Percentiles rank a stretch among this genome's conserved stretches.
These are phyloP conservation scores for Axinella damicornis DNA, from an alignment of 37 sponge, comb jelly and placozoan genomes.

Conservation along the genomic window DNA sequence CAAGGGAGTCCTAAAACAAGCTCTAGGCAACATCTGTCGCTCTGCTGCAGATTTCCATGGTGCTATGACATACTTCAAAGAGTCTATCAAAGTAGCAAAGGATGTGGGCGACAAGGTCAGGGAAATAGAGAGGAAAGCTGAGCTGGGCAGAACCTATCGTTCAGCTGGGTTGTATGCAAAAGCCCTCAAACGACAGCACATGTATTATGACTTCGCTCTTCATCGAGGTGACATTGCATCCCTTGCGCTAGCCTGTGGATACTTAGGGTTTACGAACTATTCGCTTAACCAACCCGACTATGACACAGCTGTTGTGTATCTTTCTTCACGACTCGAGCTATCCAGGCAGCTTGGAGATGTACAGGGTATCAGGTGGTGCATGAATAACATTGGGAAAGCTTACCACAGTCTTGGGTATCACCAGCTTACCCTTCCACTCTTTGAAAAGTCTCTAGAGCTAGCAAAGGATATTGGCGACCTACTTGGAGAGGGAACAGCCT, in stretches of 20 bases:
- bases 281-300: slow-evolving; percentile 21
- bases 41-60: slow-evolving; percentile 57
- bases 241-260: slow-evolving; percentile 61
- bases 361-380: slow-evolving; percentile 45
- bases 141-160: slow-evolving; percentile 59
- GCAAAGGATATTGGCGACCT: slow-evolving; percentile 22
- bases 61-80: slow-evolving; percentile 19
- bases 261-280: slow-evolving; percentile 64
- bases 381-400: slow-evolving; percentile 63
- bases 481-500: slow-evolving; percentile 57
- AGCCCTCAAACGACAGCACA: slow-evolving; percentile 38
- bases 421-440: slow-evolving; percentile 8
- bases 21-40: slow-evolving; percentile 63
- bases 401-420: slow-evolving; percentile 14
- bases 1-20: slow-evolving; percentile 29
- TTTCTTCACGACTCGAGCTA: slow-evolving; percentile 23
- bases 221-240: slow-evolving; percentile 16
- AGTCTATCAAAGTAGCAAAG: slow-evolving; percentile 37
- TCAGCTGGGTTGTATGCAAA: slow-evolving; percentile 38
- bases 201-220: slow-evolving; percentile 12
- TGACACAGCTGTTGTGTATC: slow-evolving; percentile 37
- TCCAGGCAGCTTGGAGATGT: slow-evolving; percentile 20
- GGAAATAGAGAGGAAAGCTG: slow-evolving; percentile 35
- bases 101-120: slow-evolving; percentile 1
- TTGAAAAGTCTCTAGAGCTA: slow-evolving; percentile 26